Evolutionary conservation across 2,113 vertebrate genomes (phyloP).

Genomic region (Cryptotis parvus): DNA sequence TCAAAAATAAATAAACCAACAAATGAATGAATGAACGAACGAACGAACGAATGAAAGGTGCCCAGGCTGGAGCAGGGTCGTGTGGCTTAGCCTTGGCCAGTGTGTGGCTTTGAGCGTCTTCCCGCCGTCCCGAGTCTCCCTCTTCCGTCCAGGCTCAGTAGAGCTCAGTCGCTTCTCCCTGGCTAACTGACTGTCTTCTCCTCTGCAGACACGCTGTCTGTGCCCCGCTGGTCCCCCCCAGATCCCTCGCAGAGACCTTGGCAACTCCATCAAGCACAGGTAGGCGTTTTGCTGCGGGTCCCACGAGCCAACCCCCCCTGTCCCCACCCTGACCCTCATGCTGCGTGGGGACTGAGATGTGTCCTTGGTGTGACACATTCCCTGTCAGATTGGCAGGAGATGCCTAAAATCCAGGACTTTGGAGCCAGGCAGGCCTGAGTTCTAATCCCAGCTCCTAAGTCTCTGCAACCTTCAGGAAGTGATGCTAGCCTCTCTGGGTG

Average conservation of each 20-base stretch:
- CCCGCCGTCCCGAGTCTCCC: not conserved
- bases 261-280: conserved; percentile 99
- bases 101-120: no score
- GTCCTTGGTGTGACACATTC: not conserved
- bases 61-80: not conserved
- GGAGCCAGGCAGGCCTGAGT: not conserved
- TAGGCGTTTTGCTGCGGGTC: conserved; percentile 72
- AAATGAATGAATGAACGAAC: no score
- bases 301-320: not conserved
- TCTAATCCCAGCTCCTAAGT: not conserved
- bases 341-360: no score
- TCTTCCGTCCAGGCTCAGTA: not conserved
- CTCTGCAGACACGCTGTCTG: conserved; percentile 95
- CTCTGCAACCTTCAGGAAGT: not conserved
- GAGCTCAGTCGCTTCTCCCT: not conserved
- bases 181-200: conserved; percentile 33
- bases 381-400: not conserved
- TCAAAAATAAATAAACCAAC: no score
- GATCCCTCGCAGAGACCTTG: conserved; percentile 97
- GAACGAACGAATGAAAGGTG: no score
- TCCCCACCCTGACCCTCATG: not conserved
- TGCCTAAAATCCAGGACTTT: not conserved
- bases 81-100: not conserved
- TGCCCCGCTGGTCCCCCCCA: conserved; percentile 99
- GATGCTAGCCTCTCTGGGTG: conserved; percentile 1